phyloP scores from a whole-genome alignment of 2,888 invertebrate genomes.

The Hesperia comma region DNA sequence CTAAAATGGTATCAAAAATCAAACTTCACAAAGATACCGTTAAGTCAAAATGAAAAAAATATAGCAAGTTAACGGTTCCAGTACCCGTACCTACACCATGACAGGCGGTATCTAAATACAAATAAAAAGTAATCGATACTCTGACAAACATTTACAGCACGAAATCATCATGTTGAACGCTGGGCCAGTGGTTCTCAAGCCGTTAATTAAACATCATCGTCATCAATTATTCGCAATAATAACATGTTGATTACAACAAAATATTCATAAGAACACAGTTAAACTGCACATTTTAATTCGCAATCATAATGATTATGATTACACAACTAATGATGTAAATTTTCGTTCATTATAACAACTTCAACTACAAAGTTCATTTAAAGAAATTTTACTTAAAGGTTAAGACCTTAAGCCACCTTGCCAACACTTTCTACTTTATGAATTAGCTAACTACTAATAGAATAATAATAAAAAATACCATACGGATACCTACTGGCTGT shows the following conservation, averaged over 20 bases:
- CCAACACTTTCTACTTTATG: no score
- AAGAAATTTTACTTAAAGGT: no score
- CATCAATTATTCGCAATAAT: not conserved
- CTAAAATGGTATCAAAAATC: not conserved
- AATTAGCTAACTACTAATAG: no score
- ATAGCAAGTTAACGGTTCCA: slow-evolving; percentile 6
- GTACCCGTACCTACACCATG: not conserved
- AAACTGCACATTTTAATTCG: not conserved
- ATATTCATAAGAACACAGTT: not conserved
- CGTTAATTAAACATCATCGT: not conserved
- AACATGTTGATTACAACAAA: not conserved
- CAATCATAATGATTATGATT: not conserved
- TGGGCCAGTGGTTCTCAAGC: slow-evolving; percentile 13
- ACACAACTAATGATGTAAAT: slow-evolving; percentile 9
- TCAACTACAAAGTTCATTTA: no score
- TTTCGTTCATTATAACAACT: not conserved
- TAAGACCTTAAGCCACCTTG: no score
- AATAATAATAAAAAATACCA: no score
- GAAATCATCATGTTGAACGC: slow-evolving; percentile 12
- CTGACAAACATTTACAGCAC: slow-evolving; percentile 8
- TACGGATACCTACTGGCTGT: no score
- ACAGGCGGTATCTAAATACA: slow-evolving; percentile 10
- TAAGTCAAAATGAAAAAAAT: slow-evolving; percentile 1
- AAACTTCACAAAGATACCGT: slow-evolving; percentile 4
- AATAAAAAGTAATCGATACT: slow-evolving; percentile 18